Evolutionary conservation across 2,888 invertebrate species (phyloP).

Genomic region (Agrochola macilenta): DNA sequence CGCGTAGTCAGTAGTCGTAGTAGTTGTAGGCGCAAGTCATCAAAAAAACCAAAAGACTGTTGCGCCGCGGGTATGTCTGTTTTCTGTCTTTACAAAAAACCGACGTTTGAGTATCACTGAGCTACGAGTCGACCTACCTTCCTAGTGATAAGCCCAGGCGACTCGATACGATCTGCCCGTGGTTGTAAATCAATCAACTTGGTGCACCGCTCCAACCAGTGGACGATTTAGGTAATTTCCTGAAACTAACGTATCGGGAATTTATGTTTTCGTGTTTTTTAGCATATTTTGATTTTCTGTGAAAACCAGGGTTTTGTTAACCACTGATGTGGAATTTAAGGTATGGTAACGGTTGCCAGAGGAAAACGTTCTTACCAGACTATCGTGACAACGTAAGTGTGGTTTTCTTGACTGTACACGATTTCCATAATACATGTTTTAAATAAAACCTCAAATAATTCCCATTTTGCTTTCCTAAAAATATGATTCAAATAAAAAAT

Average conservation of each 20-base stretch:
- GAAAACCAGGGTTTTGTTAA: not conserved
- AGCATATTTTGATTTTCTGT: slow-evolving; percentile 3
- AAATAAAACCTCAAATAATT: not conserved
- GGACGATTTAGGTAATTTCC: slow-evolving; percentile 49
- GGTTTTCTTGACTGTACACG: not conserved
- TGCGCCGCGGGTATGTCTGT: too few species aligned
- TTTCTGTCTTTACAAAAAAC: not conserved
- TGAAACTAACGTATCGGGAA: slow-evolving; percentile 27
- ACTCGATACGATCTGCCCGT: slow-evolving; percentile 24
- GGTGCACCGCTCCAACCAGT: not conserved
- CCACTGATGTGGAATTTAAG: not conserved
- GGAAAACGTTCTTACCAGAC: not conserved
- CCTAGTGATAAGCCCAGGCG: slow-evolving; percentile 7
- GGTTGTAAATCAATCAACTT: slow-evolving; percentile 41
- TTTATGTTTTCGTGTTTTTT: slow-evolving; percentile 28
- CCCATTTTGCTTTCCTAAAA: not conserved
- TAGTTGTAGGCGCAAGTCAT: too few species aligned
- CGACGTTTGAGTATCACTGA: not conserved
- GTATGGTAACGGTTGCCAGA: not conserved
- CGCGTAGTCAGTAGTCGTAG: too few species aligned
- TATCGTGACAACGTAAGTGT: not conserved
- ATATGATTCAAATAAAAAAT: too few species aligned
- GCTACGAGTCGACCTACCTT: not conserved
- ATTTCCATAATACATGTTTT: not conserved
- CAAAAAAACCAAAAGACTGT: not conserved